A percentile compares a stretch with the other conserved stretches of the same genome.
These are phyloP conservation scores for Dendrocopos noguchii DNA, from an alignment of 2,113 vertebrate genomes.

Conservation along the genomic window DNA sequence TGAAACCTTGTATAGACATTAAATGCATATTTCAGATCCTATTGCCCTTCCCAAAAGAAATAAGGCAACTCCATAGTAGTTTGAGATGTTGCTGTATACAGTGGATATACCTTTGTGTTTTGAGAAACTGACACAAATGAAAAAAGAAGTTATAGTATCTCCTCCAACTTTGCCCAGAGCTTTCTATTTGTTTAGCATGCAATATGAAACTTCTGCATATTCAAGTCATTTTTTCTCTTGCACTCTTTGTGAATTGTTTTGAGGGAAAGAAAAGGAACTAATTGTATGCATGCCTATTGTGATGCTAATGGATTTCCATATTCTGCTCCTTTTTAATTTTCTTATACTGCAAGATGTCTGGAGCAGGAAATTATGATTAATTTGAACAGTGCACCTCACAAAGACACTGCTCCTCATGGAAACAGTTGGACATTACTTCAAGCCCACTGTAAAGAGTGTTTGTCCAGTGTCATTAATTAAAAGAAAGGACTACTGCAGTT, in stretches of 20 bases:
- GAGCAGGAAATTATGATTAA: neutral
- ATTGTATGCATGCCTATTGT: neutral
- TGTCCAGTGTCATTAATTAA: neutral
- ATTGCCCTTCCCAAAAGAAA: neutral
- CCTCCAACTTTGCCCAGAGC: neutral
- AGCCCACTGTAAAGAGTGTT: neutral
- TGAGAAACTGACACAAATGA: neutral
- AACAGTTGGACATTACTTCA: neutral
- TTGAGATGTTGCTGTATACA: neutral
- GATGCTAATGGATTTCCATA: neutral
- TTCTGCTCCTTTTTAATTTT: neutral
- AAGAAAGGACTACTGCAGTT: neutral
- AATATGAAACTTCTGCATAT: neutral
- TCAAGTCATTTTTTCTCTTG: neutral
- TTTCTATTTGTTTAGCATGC: neutral
- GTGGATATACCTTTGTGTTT: neutral
- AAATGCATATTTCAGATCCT: neutral
- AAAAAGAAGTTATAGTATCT: neutral
- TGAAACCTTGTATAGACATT: conserved; percentile 30
- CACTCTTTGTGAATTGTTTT: neutral
- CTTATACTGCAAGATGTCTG: neutral
- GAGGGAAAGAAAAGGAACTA: neutral
- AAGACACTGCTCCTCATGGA: neutral
- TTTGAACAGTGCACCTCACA: neutral
- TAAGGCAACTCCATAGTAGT: neutral